phyloP scores from a whole-genome alignment of 2,797 vertebrate species.

The Pelobates cultripes region DNA sequence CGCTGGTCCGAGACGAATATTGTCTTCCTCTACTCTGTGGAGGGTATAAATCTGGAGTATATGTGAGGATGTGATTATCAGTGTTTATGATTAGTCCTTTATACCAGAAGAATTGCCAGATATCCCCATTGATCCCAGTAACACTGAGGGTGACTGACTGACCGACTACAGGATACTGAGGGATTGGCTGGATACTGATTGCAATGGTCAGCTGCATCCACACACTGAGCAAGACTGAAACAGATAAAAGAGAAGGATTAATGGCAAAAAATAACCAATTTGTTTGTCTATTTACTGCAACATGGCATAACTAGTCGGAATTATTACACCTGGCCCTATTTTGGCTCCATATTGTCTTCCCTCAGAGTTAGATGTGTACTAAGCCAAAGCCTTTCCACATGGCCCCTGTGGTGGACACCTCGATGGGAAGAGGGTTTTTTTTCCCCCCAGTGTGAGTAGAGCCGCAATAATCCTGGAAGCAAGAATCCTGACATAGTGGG shows the following conservation, averaged over 20 bases:
- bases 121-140: conserved; percentile 3
- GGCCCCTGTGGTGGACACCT: too few species aligned
- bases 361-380: too few species aligned
- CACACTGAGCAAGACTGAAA: conserved; percentile 18
- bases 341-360: too few species aligned
- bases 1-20: background rate
- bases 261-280: too few species aligned
- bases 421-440: too few species aligned
- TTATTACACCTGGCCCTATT: too few species aligned
- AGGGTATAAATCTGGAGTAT: background rate
- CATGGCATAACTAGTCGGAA: too few species aligned
- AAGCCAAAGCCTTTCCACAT: too few species aligned
- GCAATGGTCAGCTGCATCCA: conserved; percentile 7
- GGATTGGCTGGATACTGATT: background rate
- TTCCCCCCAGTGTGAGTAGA: too few species aligned
- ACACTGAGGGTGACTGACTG: conserved; percentile 17
- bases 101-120: background rate
- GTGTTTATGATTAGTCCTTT: background rate
- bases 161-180: conserved; percentile 17
- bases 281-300: too few species aligned
- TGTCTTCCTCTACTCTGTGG: background rate
- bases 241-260: background rate
- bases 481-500: too few species aligned
- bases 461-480: too few species aligned
- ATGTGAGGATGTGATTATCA: conserved; percentile 1